Evolutionary conservation across 2,797 vertebrate species (phyloP), one percentile per base, ranked within the genome.

Genomic region (Xenentodon cancila): DNA sequence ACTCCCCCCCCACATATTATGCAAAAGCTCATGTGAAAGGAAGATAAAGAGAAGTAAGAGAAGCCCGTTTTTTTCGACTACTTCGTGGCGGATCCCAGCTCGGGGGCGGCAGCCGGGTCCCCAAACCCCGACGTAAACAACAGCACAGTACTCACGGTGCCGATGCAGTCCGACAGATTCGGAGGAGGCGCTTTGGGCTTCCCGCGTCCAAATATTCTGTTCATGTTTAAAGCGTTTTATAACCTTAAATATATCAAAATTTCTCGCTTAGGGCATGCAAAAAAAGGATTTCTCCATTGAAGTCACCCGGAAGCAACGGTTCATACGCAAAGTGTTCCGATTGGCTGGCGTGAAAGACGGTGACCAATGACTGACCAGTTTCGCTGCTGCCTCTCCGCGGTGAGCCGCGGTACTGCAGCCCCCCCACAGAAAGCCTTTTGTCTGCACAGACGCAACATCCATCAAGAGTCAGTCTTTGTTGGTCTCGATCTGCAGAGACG

Each of bases 111-210:
- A n/a, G 30, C 9, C 6, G 9, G 9, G 1, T 3, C 55, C 25
- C 19, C 68, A 79, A 83, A 63, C 81, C 84, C 56, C 80, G 71
- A 9, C 60, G 60, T 53, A 17, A 37, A 9, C 27, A 32, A 51
- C 30, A 43, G 52, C 22, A 52, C 52, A 25, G 3, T 56, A 92
- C 96, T 94, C 90, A 99, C 97, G 90, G 94, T 97, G 27, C 96
- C 95, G 68, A 99, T 97, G 82, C 97, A 99, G 88, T 99, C 97
- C 21, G 97, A 97, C 59, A 99, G 88, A 76, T 94, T 97, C 6
- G 97, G 95, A 6, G 96, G 93, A 22, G 96, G 95, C 30, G 87
- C 90, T 90, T 95, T 97, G 0, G 95, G 93, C 79, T 96, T 99
- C n/a, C 94, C 93, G 34, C 94, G 95, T 45, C 97, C 97, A 58